phyloP scores from a whole-genome alignment of 2,888 invertebrate species.

The Trisateles emortualis region DNA sequence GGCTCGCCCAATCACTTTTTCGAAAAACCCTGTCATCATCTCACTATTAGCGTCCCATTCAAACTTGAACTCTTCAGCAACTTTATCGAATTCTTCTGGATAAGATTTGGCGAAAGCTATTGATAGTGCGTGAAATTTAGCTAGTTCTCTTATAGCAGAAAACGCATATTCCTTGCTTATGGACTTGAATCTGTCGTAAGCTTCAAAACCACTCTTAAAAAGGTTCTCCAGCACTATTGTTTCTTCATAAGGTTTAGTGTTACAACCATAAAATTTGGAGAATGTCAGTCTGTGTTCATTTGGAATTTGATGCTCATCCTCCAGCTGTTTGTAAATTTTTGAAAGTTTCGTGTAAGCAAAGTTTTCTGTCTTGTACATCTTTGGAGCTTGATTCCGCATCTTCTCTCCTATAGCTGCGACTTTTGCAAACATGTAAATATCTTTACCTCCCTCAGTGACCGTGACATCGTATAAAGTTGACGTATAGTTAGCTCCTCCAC shows the following conservation, averaged over 20 bases:
- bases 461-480: constrained; percentile 45
- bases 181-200: constrained; percentile 51
- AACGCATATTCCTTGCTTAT: constrained; percentile 51
- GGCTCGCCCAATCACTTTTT: not conserved
- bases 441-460: constrained; percentile 31
- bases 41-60: constrained; percentile 15
- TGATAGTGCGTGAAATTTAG: constrained; percentile 65
- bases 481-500: constrained; percentile 58
- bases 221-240: constrained; percentile 60
- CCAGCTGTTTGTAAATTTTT: constrained; percentile 30
- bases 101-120: constrained; percentile 53
- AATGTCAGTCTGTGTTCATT: constrained; percentile 46
- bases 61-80: constrained; percentile 34
- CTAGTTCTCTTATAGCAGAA: constrained; percentile 55
- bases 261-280: constrained; percentile 51
- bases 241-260: constrained; percentile 47
- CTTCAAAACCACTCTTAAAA: constrained; percentile 45
- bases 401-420: constrained; percentile 48
- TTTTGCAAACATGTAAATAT: constrained; percentile 48
- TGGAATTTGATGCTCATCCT: constrained; percentile 34
- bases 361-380: constrained; percentile 32
- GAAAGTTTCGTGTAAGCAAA: constrained; percentile 36
- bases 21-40: not conserved
- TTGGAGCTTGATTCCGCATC: constrained; percentile 42
- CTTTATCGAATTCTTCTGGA: constrained; percentile 48